Evolutionary conservation across 2,888 invertebrate genomes (phyloP).

Genomic region (Cyaniris semiargus): DNA sequence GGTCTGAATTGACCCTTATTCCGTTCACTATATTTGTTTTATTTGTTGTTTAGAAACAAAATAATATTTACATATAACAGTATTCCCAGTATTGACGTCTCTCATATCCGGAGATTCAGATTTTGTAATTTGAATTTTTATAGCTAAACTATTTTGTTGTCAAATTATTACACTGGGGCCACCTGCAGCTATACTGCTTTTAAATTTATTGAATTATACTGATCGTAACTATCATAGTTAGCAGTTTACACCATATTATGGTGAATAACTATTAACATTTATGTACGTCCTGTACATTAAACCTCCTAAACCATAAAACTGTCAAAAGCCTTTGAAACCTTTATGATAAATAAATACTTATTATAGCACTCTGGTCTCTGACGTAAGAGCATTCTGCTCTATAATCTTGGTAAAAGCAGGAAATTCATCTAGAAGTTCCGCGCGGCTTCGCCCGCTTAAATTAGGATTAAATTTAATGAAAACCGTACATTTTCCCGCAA

Average conservation of each 20-base stretch:
- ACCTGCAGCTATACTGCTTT: background rate
- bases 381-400: too few species aligned
- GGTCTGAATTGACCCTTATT: too few species aligned
- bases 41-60: too few species aligned
- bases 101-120: background rate
- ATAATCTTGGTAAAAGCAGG: too few species aligned
- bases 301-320: background rate
- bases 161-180: background rate
- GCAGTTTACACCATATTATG: slow-evolving; percentile 7
- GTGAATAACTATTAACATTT: background rate
- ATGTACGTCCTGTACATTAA: background rate
- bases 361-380: background rate
- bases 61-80: background rate
- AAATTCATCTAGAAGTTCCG: too few species aligned
- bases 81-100: background rate
- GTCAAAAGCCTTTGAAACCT: background rate
- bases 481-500: too few species aligned
- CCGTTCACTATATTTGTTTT: too few species aligned
- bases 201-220: slow-evolving; percentile 8
- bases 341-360: background rate
- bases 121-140: background rate
- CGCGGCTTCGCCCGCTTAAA: too few species aligned
- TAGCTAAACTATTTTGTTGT: background rate
- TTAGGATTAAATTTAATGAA: too few species aligned
- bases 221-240: background rate